These are phyloP conservation scores for Pteropus rufus DNA, from an alignment of 2,797 vertebrate genomes.

Conservation along the genomic window DNA sequence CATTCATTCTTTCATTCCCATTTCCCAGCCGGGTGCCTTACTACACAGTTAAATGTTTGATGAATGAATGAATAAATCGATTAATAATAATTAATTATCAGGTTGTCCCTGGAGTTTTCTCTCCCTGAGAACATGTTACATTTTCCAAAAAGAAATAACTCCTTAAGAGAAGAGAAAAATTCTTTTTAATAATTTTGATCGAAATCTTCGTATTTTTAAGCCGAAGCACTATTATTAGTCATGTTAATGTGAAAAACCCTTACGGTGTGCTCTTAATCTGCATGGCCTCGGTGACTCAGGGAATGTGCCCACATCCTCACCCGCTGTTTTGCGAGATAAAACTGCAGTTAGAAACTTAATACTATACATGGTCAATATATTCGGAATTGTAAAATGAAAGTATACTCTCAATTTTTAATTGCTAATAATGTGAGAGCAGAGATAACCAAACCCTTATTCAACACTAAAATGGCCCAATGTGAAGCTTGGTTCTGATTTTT, in stretches of 20 bases:
- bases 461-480: not conserved
- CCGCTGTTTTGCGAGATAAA: conserved; percentile 19
- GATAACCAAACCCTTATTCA: not conserved
- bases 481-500: not conserved
- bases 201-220: not conserved
- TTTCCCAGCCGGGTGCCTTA: not conserved
- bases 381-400: conserved; percentile 35
- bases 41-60: conserved; percentile 20
- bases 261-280: not conserved
- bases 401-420: conserved; percentile 21
- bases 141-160: not conserved
- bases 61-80: conserved; percentile 4
- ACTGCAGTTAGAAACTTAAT: conserved; percentile 25
- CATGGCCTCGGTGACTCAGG: conserved; percentile 26
- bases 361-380: not conserved
- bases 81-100: not conserved
- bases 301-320: not conserved
- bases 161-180: conserved; percentile 7
- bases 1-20: not conserved
- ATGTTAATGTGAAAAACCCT: conserved; percentile 20
- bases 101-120: not conserved
- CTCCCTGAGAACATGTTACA: not conserved
- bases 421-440: not conserved
- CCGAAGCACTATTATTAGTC: conserved; percentile 20
- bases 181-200: not conserved